Base-by-base conservation (phyloP, 2,113 vertebrate species). In the Peromyscus maniculatus region DNA sequence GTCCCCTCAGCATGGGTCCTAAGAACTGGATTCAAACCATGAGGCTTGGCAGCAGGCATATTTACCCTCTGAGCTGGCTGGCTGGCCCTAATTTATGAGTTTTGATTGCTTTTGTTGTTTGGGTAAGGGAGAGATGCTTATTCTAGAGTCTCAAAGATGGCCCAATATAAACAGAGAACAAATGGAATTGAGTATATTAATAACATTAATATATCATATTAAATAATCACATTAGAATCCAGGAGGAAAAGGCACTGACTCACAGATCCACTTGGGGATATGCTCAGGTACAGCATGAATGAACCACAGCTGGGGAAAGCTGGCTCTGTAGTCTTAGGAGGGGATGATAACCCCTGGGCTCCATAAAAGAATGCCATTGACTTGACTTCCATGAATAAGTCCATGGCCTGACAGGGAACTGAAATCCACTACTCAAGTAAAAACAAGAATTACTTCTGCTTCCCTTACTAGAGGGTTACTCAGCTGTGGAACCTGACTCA, bases 351-450 rank as follows among this genome's bases (percentile, higher is more conserved):
- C 5, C 26, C 3, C 69, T 84, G 62, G 31, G 57, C 64, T 22
- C 33, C 43, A 59, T 24, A 22, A 78, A 33, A 91, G 24, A 21
- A 43, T 84, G 0, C 11, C 21, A 36, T 24, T 83, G 36, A 17
- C 33, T 24, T 83, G 36, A 17, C 33, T 59, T 95, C 16, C 88
- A 43, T 94, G 19, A 94, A 89, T 83, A 87, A 94, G 82, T 77
- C n/a, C 5, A 49, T 43, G 22, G 13, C 15, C 72, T 77, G 24
- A 7, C 46, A 74, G 24, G 17, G 43, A 87, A 87, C 36, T 72
- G n/a, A 91, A 88, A 84, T 33, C 33, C 26, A 4, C 39, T 46
- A 13, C 43, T 64, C 26, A 92, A 59, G 28, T 55, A 82, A 82
- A 71, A 90, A 22, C 10, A 82, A 36, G n/a, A 94, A 82, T 62